Conservation (phyloP, 2,888 invertebrate species). For the Pachymerium ferrugineum region DNA sequence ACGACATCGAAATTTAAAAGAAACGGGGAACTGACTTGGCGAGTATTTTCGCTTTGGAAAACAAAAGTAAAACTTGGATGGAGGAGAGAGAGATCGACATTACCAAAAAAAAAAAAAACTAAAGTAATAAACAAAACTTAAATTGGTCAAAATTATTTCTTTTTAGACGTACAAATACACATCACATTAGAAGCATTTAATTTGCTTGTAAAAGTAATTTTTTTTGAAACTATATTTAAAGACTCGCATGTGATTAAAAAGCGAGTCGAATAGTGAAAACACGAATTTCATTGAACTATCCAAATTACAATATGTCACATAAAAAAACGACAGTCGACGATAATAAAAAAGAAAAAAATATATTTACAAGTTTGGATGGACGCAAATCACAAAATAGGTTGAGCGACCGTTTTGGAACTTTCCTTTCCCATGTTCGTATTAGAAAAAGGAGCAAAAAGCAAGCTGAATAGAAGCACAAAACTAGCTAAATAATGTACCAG, state of each 20-base stretch:
- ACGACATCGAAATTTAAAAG: slow-evolving; percentile 15
- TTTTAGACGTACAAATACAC: neutral
- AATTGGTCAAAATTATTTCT: neutral
- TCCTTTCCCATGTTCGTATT: too few species aligned
- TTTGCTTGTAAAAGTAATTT: neutral
- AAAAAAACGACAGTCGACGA: neutral
- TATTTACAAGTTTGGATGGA: slow-evolving; percentile 29
- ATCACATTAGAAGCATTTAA: neutral
- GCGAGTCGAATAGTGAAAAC: neutral
- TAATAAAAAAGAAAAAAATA: neutral
- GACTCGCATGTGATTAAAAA: neutral
- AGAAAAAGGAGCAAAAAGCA: too few species aligned
- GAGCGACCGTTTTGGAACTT: slow-evolving; percentile 22
- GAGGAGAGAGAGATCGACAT: neutral
- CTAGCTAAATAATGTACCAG: too few species aligned
- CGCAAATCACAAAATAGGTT: slow-evolving; percentile 28
- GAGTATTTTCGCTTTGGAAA: neutral
- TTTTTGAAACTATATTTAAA: neutral
- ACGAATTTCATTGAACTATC: neutral
- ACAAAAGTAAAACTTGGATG: neutral
- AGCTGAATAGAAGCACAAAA: too few species aligned
- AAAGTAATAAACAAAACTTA: neutral
- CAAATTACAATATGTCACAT: neutral
- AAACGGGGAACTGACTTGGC: neutral
- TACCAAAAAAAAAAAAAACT: neutral